phyloP scores from a whole-genome alignment of 2,797 vertebrate species.

The Helarctos malayanus region DNA sequence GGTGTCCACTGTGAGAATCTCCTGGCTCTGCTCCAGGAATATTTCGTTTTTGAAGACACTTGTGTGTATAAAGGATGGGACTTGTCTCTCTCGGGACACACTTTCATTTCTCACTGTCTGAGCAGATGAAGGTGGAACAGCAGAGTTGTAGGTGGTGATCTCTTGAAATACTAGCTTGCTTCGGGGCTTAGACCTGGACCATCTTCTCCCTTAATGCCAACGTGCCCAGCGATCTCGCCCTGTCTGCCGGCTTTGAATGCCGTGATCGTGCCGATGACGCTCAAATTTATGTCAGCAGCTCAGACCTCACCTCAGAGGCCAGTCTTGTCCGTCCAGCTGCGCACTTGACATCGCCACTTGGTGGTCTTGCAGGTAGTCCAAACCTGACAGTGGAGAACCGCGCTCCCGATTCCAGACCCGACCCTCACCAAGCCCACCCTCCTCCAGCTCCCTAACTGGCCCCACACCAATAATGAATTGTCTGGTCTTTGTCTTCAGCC shows the following conservation, averaged over 20 bases:
- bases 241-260: not conserved
- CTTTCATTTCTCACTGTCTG: not conserved
- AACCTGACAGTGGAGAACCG: not conserved
- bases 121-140: not conserved
- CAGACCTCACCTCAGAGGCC: not conserved
- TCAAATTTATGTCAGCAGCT: not conserved
- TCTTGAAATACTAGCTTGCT: not conserved
- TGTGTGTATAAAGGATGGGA: not conserved
- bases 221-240: not conserved
- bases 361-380: not conserved
- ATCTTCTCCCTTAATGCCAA: not conserved
- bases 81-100: not conserved
- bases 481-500: not conserved
- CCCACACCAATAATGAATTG: not conserved
- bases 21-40: not conserved
- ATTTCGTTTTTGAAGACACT: not conserved
- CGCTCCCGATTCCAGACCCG: not conserved
- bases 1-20: not conserved
- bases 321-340: not conserved
- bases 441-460: not conserved
- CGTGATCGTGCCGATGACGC: not conserved
- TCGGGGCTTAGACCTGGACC: not conserved
- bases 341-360: not conserved
- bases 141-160: not conserved
- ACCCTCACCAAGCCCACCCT: not conserved